Evolutionary conservation across 2,113 vertebrate genomes (phyloP).

Genomic region (Serilophus lunatus): DNA sequence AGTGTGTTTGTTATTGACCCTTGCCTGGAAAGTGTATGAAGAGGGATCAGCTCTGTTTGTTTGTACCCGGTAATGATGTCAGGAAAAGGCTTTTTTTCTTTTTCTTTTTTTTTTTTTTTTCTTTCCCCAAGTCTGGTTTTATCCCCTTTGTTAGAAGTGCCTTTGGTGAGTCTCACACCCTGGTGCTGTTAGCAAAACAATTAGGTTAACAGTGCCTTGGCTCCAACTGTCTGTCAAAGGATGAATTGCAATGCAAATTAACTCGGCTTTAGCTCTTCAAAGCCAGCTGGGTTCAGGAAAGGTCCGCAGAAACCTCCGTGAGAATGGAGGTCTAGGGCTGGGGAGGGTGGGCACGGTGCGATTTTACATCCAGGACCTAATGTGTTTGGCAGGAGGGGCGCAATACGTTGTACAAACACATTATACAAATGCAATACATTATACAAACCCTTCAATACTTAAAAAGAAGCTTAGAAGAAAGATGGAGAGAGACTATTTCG

Average conservation of each 20-base stretch:
- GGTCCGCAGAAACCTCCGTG: background rate
- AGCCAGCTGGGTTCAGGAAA: background rate
- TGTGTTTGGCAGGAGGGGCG: background rate
- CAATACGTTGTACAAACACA: rapidly evolving
- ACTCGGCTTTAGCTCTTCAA: constrained; percentile 30
- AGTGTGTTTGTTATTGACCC: constrained; percentile 13
- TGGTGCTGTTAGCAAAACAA: constrained; percentile 68
- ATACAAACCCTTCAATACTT: rapidly evolving
- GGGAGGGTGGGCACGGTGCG: background rate
- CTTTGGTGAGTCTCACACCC: constrained; percentile 55
- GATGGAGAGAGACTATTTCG: background rate
- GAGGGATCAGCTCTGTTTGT: constrained; percentile 39
- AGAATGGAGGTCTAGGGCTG: background rate
- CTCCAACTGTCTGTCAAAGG: constrained; percentile 67
- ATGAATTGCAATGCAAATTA: constrained; percentile 68
- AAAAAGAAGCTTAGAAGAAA: background rate
- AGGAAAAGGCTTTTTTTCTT: background rate
- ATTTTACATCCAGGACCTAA: background rate
- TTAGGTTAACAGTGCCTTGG: constrained; percentile 62
- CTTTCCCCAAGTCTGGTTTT: background rate
- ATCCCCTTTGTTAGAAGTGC: constrained; percentile 45
- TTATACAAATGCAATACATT: background rate
- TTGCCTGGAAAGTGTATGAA: background rate
- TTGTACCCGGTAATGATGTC: constrained; percentile 33
- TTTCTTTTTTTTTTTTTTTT: rapidly evolving